phyloP scores from a whole-genome alignment of 2,888 invertebrate genomes.

The Neocrepidodera transversa region DNA sequence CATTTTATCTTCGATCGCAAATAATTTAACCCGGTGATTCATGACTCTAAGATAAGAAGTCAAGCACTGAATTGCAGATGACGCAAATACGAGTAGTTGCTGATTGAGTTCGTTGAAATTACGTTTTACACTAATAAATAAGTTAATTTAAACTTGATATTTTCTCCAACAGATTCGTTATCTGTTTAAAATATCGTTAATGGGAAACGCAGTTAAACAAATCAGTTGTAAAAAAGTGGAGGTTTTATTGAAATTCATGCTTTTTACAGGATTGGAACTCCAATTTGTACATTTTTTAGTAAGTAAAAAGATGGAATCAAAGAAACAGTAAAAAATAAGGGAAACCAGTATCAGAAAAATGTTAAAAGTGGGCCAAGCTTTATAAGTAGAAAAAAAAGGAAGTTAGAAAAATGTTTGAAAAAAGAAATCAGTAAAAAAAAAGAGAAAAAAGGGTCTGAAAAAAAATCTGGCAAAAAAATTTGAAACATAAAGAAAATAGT shows the following conservation, averaged over 20 bases:
- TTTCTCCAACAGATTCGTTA: neutral
- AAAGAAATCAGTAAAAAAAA: too few species aligned
- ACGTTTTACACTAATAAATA: slow-evolving; percentile 13
- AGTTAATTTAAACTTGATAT: slow-evolving; percentile 8
- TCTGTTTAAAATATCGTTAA: neutral
- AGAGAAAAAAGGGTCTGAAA: too few species aligned
- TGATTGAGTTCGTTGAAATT: slow-evolving; percentile 19
- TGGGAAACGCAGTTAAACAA: neutral
- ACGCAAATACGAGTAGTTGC: slow-evolving; percentile 22
- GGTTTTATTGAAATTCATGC: neutral
- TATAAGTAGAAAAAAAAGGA: too few species aligned
- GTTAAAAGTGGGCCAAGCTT: too few species aligned
- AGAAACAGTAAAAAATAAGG: too few species aligned
- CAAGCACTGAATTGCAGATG: slow-evolving; percentile 1
- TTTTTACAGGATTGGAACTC: too few species aligned
- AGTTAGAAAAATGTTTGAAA: too few species aligned
- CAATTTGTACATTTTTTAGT: too few species aligned
- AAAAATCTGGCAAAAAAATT: too few species aligned
- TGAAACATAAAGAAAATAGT: too few species aligned
- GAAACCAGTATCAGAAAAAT: too few species aligned
- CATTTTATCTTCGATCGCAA: slow-evolving; percentile 21
- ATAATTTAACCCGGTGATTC: slow-evolving; percentile 21
- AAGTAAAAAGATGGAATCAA: too few species aligned
- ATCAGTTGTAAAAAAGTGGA: neutral
- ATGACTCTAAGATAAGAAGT: slow-evolving; percentile 5